Conservation (phyloP, 2,113 vertebrate species). For the Sialia sialis region DNA sequence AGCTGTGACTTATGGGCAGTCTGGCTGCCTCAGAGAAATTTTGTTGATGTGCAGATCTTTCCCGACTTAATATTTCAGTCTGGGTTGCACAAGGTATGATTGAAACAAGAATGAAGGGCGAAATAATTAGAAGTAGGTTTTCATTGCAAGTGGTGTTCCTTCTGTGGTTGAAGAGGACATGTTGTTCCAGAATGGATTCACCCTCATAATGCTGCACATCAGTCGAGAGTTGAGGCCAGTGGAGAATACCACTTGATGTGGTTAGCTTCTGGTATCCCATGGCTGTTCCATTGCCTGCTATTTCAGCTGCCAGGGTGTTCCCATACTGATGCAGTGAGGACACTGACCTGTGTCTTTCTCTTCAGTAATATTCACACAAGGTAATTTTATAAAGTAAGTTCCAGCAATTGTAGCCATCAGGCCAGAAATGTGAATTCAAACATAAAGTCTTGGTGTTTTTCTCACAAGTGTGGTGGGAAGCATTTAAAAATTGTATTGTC, state of each 20-base stretch:
- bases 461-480: not conserved
- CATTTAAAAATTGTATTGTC: not conserved
- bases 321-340: not conserved
- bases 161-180: not conserved
- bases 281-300: not conserved
- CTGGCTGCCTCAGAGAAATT: not conserved
- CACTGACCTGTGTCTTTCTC: not conserved
- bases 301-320: not conserved
- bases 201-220: not conserved
- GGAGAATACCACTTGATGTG: not conserved
- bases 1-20: not conserved
- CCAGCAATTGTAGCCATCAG: not conserved
- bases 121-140: not conserved
- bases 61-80: not conserved
- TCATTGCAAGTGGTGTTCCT: not conserved
- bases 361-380: not conserved
- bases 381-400: not conserved
- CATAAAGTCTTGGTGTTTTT: not conserved
- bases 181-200: not conserved
- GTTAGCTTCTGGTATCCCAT: not conserved
- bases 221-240: not conserved
- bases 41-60: not conserved
- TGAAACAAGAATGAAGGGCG: not conserved
- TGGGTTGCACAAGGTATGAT: not conserved
- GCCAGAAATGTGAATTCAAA: not conserved